phyloP scores from a whole-genome alignment of 2,888 invertebrate species.

The Muschampia plurimacula region DNA sequence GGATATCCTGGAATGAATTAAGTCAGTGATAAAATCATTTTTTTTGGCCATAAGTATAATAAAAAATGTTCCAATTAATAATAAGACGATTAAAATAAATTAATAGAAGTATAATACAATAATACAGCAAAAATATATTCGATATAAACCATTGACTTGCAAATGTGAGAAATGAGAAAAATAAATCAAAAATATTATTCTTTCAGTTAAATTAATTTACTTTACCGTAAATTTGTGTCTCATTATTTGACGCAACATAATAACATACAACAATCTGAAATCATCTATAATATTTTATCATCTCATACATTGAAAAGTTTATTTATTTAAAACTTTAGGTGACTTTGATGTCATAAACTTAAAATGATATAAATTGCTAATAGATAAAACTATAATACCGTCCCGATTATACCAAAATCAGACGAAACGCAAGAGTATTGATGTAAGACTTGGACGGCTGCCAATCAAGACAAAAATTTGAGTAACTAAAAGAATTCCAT shows the following conservation, averaged over 20 bases:
- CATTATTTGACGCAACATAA: slow-evolving; percentile 4
- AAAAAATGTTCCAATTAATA: too few species aligned
- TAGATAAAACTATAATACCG: slow-evolving; percentile 13
- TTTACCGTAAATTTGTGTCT: not conserved
- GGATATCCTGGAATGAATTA: too few species aligned
- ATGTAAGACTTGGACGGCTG: slow-evolving; percentile 51
- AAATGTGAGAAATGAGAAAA: too few species aligned
- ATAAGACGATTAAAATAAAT: too few species aligned
- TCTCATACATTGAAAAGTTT: not conserved
- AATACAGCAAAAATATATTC: too few species aligned
- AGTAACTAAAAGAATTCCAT: slow-evolving; percentile 32
- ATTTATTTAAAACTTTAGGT: not conserved
- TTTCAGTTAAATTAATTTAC: too few species aligned
- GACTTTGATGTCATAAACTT: not conserved
- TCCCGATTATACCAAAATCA: slow-evolving; percentile 23
- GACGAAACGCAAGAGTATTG: slow-evolving; percentile 30
- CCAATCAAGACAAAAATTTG: slow-evolving; percentile 50
- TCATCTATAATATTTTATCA: not conserved
- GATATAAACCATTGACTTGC: too few species aligned
- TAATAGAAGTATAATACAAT: too few species aligned
- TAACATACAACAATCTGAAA: not conserved
- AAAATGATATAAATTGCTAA: slow-evolving; percentile 17
- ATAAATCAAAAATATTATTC: too few species aligned
- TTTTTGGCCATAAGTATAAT: too few species aligned
- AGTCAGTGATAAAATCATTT: too few species aligned